Evolutionary conservation across 2,797 vertebrate species (phyloP), one percentile per base, ranked within the genome.

Genomic region (Rhabdophis nuchalis): DNA sequence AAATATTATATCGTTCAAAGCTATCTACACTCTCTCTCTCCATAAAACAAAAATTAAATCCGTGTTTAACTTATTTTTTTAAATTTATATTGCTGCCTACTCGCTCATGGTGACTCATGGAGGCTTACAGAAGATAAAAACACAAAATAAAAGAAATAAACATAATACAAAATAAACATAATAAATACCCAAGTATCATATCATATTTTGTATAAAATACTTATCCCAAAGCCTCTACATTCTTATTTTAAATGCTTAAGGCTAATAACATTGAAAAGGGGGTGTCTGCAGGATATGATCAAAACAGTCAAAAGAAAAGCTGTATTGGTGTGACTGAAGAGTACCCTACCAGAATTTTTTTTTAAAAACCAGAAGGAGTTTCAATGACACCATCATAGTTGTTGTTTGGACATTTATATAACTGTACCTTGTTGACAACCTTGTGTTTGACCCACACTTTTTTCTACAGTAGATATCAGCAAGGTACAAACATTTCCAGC

Each of bases 11-110:
- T 0, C 85, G 41, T 58, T 50, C 20, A 0, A 53, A 64, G 58
- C 20, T 36, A 16, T 32, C 0, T 93, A 92, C 82, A 5, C 89
- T 87, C 25, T 93, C 90, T 93, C 90, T 88, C 72, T 89, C 64
- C 14, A 1, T 56, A 88, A 61, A 61, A 94, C 88, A 86, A 6
- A 87, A 23, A 1, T 29, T 68, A 91, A 60, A 18, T 72, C 20
- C 16, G 13, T n/a, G n/a, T 64, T n/a, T 64, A n/a, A 29, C 27
- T 61, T 61, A 29, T n/a, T n/a, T 58, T 2, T 58, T 58, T n/a
- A 64, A 64, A 12, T 4, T 64, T 64, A 64, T 64, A 64, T 13
- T 64, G 60, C 60, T 1, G 60, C 12, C 60, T 64, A 29, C 60
- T 64, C 11, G 1, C 4, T 64, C 12, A 13, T 64, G 27, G 12